Conservation (phyloP, 1,140 invertebrate species). For the Drosophila pruinosa region DNA sequence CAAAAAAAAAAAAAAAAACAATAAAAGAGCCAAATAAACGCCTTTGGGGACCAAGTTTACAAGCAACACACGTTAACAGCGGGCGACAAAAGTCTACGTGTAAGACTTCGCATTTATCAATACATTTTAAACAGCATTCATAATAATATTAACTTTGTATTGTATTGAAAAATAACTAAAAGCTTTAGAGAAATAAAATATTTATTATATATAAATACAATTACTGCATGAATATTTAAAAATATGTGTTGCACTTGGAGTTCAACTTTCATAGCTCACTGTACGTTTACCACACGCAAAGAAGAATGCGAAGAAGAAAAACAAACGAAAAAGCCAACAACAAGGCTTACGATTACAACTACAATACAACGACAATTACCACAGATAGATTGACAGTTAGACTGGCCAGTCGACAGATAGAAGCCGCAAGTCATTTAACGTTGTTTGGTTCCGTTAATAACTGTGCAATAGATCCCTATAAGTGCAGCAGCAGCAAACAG, state of each 20-base stretch:
- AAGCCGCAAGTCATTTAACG: constrained; percentile 9
- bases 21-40: background rate
- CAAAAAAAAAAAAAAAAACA: background rate
- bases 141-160: no score
- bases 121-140: no score
- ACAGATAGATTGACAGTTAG: background rate
- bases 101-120: no score
- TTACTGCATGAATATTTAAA: no score
- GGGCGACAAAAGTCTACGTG: background rate
- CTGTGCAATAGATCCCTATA: background rate
- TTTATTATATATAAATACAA: no score
- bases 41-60: background rate
- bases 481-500: background rate
- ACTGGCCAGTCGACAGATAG: background rate
- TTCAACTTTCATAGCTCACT: background rate
- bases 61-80: background rate
- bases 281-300: background rate
- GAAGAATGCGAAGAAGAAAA: no score
- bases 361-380: background rate
- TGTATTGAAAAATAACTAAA: no score
- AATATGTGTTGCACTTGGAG: no score
- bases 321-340: background rate
- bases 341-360: background rate
- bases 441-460: constrained; percentile 8
- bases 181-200: no score